Conservation (phyloP, 2,113 vertebrate species). For the Puntigrus tetrazona region DNA sequence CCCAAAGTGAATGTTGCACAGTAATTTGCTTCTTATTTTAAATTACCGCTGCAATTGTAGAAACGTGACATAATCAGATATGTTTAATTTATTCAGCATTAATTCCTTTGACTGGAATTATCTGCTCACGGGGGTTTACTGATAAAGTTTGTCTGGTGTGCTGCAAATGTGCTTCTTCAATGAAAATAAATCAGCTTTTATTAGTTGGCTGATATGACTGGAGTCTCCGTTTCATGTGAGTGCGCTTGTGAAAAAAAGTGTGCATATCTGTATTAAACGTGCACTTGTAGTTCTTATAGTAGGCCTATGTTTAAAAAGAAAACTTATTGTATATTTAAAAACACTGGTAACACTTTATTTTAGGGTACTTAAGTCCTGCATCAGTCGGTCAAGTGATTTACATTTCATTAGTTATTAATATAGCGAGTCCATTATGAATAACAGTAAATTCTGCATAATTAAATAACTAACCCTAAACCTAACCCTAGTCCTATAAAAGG, state of each 20-base stretch:
- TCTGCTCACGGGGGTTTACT: not conserved
- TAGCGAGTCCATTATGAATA: not conserved
- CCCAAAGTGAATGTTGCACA: too few relatives aligned
- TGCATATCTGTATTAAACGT: not conserved
- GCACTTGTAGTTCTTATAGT: not conserved
- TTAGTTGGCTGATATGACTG: not conserved
- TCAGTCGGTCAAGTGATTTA: not conserved
- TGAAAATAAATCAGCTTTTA: not conserved
- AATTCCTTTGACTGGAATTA: not conserved
- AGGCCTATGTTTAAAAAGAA: not conserved
- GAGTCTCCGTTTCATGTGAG: not conserved
- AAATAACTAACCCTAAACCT: not conserved
- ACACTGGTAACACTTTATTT: too few relatives aligned
- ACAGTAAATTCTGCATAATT: not conserved
- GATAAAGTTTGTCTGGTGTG: constrained; percentile 9
- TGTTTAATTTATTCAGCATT: not conserved
- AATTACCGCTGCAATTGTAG: not conserved
- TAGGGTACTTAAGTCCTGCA: not conserved
- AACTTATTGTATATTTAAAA: not conserved
- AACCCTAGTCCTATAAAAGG: not conserved
- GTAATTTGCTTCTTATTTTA: not conserved
- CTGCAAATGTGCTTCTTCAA: not conserved
- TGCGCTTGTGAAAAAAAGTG: not conserved
- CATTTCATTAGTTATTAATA: not conserved
- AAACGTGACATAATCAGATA: not conserved